A percentile compares a stretch with the other conserved stretches of the same genome.
Conservation (phyloP, 2,888 invertebrate species). For the Eubasilissa splendida region DNA sequence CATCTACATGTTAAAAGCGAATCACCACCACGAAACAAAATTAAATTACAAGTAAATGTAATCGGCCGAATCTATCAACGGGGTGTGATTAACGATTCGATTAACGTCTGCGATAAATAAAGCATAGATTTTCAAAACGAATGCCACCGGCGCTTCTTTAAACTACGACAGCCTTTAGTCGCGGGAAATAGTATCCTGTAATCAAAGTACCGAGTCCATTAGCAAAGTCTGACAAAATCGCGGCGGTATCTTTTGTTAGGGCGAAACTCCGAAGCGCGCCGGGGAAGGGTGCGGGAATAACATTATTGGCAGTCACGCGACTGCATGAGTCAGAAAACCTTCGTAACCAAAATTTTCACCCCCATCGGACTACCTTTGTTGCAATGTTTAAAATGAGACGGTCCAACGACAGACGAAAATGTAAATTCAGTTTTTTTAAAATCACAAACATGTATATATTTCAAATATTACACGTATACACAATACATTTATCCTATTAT, state of each 20-base stretch:
- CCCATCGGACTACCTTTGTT: background rate
- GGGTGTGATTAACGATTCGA: background rate
- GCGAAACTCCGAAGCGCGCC: constrained; percentile 1
- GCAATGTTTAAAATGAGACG: background rate
- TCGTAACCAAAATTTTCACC: background rate
- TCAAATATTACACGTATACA: too few relatives aligned
- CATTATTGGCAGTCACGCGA: constrained; percentile 48
- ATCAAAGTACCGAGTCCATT: constrained; percentile 33
- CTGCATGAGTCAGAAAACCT: constrained; percentile 36
- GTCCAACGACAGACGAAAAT: too few relatives aligned
- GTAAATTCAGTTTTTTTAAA: too few relatives aligned
- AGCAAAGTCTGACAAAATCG: constrained; percentile 27
- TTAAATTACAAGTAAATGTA: too few relatives aligned
- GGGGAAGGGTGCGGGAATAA: constrained; percentile 7
- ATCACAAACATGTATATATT: too few relatives aligned
- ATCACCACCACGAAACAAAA: too few relatives aligned
- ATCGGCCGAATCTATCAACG: too few relatives aligned
- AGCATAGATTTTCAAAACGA: constrained; percentile 3
- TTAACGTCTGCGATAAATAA: background rate
- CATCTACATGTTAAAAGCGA: too few relatives aligned
- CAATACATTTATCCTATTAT: too few relatives aligned
- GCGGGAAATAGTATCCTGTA: constrained; percentile 1
- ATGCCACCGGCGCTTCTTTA: background rate
- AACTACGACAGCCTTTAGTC: background rate
- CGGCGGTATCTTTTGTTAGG: constrained; percentile 40